Conservation (phyloP, 2,113 vertebrate genomes). For the Pyxicephalus adspersus region DNA sequence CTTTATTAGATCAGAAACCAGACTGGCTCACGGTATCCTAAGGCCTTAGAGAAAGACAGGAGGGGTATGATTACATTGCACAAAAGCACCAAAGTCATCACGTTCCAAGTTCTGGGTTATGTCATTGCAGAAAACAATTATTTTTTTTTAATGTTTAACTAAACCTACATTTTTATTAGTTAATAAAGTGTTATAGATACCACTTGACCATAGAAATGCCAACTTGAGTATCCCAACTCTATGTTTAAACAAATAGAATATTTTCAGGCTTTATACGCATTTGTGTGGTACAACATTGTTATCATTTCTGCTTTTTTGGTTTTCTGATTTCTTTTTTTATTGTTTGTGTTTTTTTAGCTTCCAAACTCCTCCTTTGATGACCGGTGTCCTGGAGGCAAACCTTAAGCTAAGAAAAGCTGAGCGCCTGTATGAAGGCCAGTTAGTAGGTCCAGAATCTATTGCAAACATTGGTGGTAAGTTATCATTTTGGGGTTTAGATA, state of each 20-base stretch:
- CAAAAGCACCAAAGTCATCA: too few species aligned
- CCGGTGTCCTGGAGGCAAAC: constrained; percentile 85
- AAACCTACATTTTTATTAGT: too few species aligned
- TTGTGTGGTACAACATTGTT: background rate
- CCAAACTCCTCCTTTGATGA: constrained; percentile 86
- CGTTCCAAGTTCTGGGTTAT: too few species aligned
- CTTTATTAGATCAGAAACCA: too few species aligned
- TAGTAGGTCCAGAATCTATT: constrained; percentile 90
- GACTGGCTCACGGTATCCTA: too few species aligned
- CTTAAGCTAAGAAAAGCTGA: constrained; percentile 81
- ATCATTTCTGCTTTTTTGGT: background rate
- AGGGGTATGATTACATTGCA: too few species aligned
- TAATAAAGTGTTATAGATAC: background rate
- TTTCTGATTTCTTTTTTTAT: background rate
- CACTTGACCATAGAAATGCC: background rate
- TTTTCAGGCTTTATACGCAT: too few species aligned
- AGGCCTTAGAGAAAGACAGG: too few species aligned
- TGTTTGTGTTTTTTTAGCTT: constrained; percentile 73
- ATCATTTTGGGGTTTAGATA: background rate
- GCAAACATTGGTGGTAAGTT: constrained; percentile 85
- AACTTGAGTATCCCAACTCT: background rate
- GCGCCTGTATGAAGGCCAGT: constrained; percentile 85
- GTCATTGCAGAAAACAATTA: too few species aligned
- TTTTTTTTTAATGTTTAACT: too few species aligned
- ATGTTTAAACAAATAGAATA: background rate